Conservation (phyloP, 2,113 vertebrate species). For the Protobothrops flavoviridis region DNA sequence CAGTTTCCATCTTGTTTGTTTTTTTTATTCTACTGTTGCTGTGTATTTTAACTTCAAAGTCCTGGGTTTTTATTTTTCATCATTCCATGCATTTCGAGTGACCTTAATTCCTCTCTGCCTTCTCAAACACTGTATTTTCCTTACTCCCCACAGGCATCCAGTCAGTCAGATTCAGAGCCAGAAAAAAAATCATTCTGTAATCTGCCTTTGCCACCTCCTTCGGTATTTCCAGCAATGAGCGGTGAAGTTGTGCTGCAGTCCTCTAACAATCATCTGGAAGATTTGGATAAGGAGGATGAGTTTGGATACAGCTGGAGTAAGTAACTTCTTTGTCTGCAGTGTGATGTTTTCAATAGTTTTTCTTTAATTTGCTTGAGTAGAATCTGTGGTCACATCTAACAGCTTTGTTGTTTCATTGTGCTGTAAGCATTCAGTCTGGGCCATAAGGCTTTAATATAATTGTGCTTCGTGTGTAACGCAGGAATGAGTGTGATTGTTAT, state of each 20-base stretch:
- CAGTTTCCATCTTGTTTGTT: slow-evolving; percentile 49
- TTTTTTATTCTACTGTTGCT: slow-evolving; percentile 36
- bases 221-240: slow-evolving; percentile 69
- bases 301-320: slow-evolving; percentile 95
- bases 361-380: slow-evolving; percentile 34
- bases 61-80: slow-evolving; percentile 21
- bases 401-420: not conserved
- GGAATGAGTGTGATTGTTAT: not conserved
- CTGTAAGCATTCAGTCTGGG: not conserved
- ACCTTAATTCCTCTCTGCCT: slow-evolving; percentile 1
- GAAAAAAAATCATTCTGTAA: slow-evolving; percentile 72
- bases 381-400: slow-evolving; percentile 2
- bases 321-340: slow-evolving; percentile 31
- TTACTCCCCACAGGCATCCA: slow-evolving; percentile 72
- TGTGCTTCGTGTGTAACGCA: not conserved
- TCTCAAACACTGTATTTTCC: slow-evolving; percentile 48
- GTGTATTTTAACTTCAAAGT: slow-evolving; percentile 52
- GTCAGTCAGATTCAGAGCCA: slow-evolving; percentile 71
- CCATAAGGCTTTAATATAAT: not conserved
- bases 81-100: slow-evolving; percentile 30
- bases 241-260: slow-evolving; percentile 68
- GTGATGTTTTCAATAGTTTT: slow-evolving; percentile 9
- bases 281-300: slow-evolving; percentile 79
- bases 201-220: slow-evolving; percentile 56
- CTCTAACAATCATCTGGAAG: slow-evolving; percentile 62